These are phyloP conservation scores for Procambarus clarkii DNA, from an alignment of 1,140 invertebrate genomes.

Conservation along the genomic window DNA sequence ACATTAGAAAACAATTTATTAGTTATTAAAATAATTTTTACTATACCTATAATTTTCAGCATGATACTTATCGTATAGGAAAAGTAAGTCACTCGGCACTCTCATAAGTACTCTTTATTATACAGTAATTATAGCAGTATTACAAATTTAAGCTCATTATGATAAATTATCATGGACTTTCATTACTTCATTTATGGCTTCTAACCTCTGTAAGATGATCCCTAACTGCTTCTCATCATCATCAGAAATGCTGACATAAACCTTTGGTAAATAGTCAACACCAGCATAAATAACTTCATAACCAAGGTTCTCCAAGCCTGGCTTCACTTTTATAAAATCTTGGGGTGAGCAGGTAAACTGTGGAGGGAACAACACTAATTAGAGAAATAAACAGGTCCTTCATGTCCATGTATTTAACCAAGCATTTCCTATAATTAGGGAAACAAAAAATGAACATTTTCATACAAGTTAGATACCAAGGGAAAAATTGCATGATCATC, in stretches of 20 bases:
- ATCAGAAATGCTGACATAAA: neutral
- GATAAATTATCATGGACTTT: conserved; percentile 31
- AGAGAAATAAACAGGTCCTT: neutral
- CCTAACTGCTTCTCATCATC: neutral
- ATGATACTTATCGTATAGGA: no score
- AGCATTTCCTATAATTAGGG: neutral
- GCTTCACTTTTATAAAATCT: conserved; percentile 13
- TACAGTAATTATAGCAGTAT: neutral
- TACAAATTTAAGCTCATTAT: neutral
- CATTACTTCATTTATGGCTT: conserved; percentile 19
- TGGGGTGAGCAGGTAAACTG: conserved; percentile 37
- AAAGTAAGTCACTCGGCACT: no score
- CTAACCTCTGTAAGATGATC: conserved; percentile 4
- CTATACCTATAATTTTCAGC: no score
- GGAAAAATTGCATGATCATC: no score
- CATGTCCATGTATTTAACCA: neutral
- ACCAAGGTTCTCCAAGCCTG: conserved; percentile 7
- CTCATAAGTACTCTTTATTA: neutral
- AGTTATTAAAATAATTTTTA: no score
- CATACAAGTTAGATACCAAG: no score
- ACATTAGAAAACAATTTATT: no score
- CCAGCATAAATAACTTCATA: conserved; percentile 1
- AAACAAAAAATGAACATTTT: neutral
- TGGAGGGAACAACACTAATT: neutral
- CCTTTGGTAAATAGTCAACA: conserved; percentile 18